phyloP scores from a whole-genome alignment of 2,113 vertebrate species.

The Dicerorhinus sumatrensis region DNA sequence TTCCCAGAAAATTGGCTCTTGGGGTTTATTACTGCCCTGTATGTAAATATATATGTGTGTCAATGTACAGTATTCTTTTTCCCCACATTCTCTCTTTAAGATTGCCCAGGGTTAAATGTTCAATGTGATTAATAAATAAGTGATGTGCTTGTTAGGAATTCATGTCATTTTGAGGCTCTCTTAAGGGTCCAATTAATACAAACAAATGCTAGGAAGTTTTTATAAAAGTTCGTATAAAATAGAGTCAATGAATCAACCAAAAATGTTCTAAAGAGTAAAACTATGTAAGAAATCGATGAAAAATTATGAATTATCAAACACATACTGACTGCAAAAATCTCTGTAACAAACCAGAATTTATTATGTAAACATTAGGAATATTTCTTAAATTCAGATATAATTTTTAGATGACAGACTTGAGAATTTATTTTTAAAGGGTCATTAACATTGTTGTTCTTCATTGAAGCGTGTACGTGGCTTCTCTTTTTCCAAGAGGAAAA shows the following conservation, averaged over 20 bases:
- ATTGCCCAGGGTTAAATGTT: not conserved
- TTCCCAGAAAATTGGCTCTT: not conserved
- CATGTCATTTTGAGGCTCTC: not conserved
- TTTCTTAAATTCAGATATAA: slow-evolving; percentile 41
- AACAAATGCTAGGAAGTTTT: not conserved
- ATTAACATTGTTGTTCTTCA: slow-evolving; percentile 1
- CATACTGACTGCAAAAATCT: not conserved
- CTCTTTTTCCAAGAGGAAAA: not conserved
- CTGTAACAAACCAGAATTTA: not conserved
- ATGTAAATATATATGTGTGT: not conserved
- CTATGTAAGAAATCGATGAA: not conserved
- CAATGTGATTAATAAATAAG: slow-evolving; percentile 23
- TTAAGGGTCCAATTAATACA: not conserved
- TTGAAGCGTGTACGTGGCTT: not conserved
- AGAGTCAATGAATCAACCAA: not conserved
- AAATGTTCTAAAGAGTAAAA: not conserved
- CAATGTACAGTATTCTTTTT: not conserved
- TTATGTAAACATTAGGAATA: not conserved
- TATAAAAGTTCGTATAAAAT: not conserved
- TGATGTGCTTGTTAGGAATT: not conserved
- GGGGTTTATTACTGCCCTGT: not conserved
- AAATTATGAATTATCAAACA: slow-evolving; percentile 7
- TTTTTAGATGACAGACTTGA: not conserved
- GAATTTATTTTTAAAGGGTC: slow-evolving; percentile 18
- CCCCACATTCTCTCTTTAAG: not conserved